These are phyloP conservation scores for Diarsia rubi DNA, from an alignment of 2,888 invertebrate genomes.

Conservation along the genomic window DNA sequence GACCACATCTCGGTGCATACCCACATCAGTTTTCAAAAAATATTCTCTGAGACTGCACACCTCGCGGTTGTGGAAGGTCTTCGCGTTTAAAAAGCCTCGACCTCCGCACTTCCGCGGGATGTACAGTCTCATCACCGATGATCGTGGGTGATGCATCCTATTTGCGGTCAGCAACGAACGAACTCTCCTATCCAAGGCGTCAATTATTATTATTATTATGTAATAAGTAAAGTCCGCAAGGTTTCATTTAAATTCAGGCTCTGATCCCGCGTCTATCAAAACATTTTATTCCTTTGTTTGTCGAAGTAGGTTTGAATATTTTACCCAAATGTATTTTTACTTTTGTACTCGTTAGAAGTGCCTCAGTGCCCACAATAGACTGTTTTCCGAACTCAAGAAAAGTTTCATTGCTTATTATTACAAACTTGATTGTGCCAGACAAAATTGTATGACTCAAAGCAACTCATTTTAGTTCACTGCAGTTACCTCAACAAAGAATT, in stretches of 20 bases:
- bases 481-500: constrained; percentile 64
- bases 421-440: constrained; percentile 15
- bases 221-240: constrained; percentile 57
- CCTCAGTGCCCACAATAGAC: background rate
- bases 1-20: too few species aligned
- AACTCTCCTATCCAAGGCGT: too few species aligned
- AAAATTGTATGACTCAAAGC: constrained; percentile 37
- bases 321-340: constrained; percentile 28
- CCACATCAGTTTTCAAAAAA: too few species aligned
- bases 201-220: too few species aligned
- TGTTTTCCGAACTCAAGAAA: constrained; percentile 18
- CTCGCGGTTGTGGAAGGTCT: too few species aligned
- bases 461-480: constrained; percentile 47
- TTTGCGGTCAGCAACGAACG: too few species aligned
- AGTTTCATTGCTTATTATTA: constrained; percentile 12
- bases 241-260: constrained; percentile 67
- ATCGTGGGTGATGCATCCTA: too few species aligned
- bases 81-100: too few species aligned
- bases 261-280: constrained; percentile 47
- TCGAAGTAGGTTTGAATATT: constrained; percentile 36
- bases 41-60: too few species aligned
- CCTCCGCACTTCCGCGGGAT: too few species aligned
- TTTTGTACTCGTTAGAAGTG: constrained; percentile 10
- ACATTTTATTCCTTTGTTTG: constrained; percentile 56
- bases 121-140: too few species aligned